These are phyloP conservation scores for Paramuricea clavata DNA, from an alignment of 92 coral and sea anemone species.

Conservation along the genomic window DNA sequence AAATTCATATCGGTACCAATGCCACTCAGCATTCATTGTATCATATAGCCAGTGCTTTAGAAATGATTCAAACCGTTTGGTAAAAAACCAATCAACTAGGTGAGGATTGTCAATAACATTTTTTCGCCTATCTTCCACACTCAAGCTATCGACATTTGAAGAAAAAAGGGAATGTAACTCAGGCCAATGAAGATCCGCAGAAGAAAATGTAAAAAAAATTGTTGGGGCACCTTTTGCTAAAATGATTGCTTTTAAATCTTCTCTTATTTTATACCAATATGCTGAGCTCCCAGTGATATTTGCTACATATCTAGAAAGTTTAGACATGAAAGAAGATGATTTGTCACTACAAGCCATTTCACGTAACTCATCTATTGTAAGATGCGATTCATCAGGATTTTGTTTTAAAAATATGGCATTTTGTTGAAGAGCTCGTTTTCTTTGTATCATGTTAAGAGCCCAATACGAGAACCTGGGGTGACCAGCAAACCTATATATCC, in stretches of 20 bases:
- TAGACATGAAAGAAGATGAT: slow-evolving; percentile 71
- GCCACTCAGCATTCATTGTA: too few relatives aligned
- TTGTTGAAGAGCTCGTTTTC: slow-evolving; percentile 57
- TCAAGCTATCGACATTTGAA: too few relatives aligned
- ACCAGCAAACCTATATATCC: slow-evolving; percentile 66
- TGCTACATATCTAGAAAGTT: slow-evolving; percentile 54
- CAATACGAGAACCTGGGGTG: slow-evolving; percentile 48
- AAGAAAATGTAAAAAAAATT: slow-evolving; percentile 30
- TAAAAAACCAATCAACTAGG: too few relatives aligned
- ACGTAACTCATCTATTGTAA: slow-evolving; percentile 65
- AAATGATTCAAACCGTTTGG: too few relatives aligned
- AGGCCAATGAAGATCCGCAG: slow-evolving; percentile 12
- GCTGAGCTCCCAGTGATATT: slow-evolving; percentile 42
- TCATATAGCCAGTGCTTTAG: too few relatives aligned
- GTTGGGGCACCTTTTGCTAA: slow-evolving; percentile 21
- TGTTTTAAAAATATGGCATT: slow-evolving; percentile 58
- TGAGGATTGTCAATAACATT: slow-evolving; percentile 67
- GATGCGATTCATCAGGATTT: slow-evolving; percentile 63
- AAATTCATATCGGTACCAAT: too few relatives aligned
- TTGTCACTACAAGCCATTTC: slow-evolving; percentile 58
- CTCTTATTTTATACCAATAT: slow-evolving; percentile 21
- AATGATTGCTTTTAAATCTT: slow-evolving; percentile 26
- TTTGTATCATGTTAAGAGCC: slow-evolving; percentile 68
- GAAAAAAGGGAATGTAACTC: too few relatives aligned
- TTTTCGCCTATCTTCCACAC: slow-evolving; percentile 54